Conservation (phyloP, 2,888 invertebrate genomes). For the Volucella bombylans region DNA sequence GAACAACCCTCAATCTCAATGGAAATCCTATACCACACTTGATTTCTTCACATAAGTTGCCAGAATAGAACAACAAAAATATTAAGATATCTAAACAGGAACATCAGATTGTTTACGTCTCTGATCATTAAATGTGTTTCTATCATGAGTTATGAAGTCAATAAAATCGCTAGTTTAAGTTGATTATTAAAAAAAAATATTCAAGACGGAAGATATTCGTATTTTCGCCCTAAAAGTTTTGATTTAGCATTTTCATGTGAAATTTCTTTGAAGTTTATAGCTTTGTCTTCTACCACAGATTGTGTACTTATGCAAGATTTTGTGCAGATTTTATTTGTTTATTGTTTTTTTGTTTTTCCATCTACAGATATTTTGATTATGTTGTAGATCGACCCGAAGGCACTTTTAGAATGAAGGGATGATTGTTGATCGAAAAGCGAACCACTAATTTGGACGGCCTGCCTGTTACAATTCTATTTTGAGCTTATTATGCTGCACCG, state of each 20-base stretch:
- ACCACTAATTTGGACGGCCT: too few species aligned
- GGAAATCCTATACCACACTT: background rate
- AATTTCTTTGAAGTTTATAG: constrained; percentile 53
- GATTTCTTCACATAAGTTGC: constrained; percentile 9
- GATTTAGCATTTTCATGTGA: background rate
- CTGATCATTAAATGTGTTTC: constrained; percentile 53
- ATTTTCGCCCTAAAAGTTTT: background rate
- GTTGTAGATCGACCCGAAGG: too few species aligned
- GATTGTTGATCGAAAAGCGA: too few species aligned
- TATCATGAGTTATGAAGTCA: constrained; percentile 50
- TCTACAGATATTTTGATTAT: too few species aligned
- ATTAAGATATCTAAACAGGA: constrained; percentile 34
- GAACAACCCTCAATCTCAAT: constrained; percentile 3
- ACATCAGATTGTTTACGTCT: constrained; percentile 59
- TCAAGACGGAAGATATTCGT: constrained; percentile 28
- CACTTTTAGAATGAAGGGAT: too few species aligned
- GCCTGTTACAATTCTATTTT: too few species aligned
- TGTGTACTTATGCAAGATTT: constrained; percentile 24
- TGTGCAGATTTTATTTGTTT: background rate
- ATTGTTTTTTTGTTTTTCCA: too few species aligned
- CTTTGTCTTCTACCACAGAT: constrained; percentile 38
- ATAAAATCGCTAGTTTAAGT: constrained; percentile 63
- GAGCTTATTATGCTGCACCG: too few species aligned
- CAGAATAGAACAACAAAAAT: background rate
- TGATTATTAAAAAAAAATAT: constrained; percentile 1